Evolutionary conservation across 2,113 vertebrate species (phyloP), one percentile per base, ranked within the genome.

Genomic region (Rhinolophus ferrumequinum): DNA sequence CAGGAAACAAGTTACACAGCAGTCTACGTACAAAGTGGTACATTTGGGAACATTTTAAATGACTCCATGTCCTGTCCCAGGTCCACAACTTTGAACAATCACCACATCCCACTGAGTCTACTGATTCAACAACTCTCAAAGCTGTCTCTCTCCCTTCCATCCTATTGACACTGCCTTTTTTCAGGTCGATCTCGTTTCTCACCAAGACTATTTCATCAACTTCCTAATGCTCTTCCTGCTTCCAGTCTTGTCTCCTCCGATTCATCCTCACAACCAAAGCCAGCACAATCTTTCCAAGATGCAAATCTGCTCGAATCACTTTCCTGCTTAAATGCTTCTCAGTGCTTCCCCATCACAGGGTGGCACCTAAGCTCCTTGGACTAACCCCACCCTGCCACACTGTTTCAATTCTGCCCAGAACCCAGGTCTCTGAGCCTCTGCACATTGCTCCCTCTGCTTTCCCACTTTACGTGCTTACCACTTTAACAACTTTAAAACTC

Each of bases 401-500:
- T 14, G 30, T 30, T 56, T 52, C 30, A 21, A 38, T 76, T 77
- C 54, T 54, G 11, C 35, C 66, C 24, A 0, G 5, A 6, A 50
- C 12, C 50, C 12, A 0, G 18, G 28, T 64, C 75, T 41, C 60
- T 6, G 33, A 64, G 62, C 8, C 77, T 81, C 52, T 67, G 26
- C 21, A 56, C 30, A 26, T 35, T 52, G 33, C 14, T 24, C 9
- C 10, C 35, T 82, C 52, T 58, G 22, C n/a, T 84, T 84, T 75
- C 41, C 6, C 16, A 56, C 18, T 66, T 54, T 22, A 88, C 8
- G 33, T 50, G 13, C n/a, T 38, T 54, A 28, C 33, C 38, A 72
- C n/a, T 10, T 83, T 21, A 67, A 33, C 10, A 47, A 60, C 62
- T 87, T 77, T 33, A 62, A 84, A 95, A 75, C 75, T 79, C 54